Percentiles rank a stretch among this genome's conserved stretches.
phyloP scores from a whole-genome alignment of 2,113 vertebrate genomes.

The Grus americana region DNA sequence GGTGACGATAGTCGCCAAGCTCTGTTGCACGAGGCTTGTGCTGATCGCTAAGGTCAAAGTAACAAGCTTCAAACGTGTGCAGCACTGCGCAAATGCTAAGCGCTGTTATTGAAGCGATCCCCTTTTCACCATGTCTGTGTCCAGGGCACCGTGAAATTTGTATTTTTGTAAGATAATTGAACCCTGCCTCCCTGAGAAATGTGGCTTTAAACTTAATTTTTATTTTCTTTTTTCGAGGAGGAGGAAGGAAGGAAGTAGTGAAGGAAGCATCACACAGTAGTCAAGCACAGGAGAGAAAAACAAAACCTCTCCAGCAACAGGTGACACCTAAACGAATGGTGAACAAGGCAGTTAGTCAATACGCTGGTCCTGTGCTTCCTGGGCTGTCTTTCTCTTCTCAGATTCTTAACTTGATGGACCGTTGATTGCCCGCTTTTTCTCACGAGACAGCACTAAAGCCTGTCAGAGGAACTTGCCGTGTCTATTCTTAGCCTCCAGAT shows the following conservation, averaged over 20 bases:
- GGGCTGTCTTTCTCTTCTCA: conserved; percentile 6
- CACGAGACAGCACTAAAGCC: neutral
- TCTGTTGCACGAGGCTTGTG: neutral
- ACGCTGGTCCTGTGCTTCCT: neutral
- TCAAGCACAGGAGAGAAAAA: neutral
- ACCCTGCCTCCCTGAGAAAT: neutral
- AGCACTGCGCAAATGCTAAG: neutral
- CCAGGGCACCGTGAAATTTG: neutral
- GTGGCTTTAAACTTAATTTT: neutral
- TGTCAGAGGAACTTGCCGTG: neutral
- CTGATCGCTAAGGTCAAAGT: neutral
- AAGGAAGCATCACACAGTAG: rapidly evolving
- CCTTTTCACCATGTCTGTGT: neutral
- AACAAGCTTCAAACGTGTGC: neutral
- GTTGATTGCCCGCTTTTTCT: neutral
- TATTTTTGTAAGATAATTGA: neutral
- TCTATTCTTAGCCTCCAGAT: conserved; percentile 15
- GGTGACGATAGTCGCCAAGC: neutral
- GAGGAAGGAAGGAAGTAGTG: neutral
- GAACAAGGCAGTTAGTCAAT: conserved; percentile 9
- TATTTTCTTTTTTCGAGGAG: neutral
- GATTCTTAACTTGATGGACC: neutral
- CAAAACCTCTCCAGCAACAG: neutral
- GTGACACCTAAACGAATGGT: neutral
- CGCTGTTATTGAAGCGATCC: neutral